Evolutionary conservation across 2,113 vertebrate species (phyloP).

Genomic region (Oncorhynchus masou): DNA sequence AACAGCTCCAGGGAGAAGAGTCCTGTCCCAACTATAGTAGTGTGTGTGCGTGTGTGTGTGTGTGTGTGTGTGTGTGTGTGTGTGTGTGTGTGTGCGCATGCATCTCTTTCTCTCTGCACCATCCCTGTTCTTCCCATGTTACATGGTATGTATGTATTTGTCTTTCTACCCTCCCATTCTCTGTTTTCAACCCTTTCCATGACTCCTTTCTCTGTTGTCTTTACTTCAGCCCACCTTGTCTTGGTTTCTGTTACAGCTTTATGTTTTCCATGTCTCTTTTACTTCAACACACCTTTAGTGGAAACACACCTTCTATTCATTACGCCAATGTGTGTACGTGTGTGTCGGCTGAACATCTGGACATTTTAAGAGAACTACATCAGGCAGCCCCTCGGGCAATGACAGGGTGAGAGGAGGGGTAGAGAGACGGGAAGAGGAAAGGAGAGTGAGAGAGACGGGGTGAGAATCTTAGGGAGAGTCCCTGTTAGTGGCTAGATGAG

Average conservation of each 20-base stretch:
- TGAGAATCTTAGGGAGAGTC: too few relatives aligned
- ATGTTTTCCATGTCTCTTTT: constrained; percentile 4
- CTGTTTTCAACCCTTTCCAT: background rate
- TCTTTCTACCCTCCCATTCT: background rate
- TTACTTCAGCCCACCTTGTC: constrained; percentile 26
- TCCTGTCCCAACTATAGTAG: constrained; percentile 5
- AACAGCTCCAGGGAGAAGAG: constrained; percentile 20
- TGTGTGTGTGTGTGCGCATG: background rate
- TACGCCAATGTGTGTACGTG: background rate
- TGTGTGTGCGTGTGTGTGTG: constrained; percentile 2
- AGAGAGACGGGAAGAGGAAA: constrained; percentile 15
- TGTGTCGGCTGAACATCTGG: constrained; percentile 4
- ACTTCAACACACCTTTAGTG: constrained; percentile 35
- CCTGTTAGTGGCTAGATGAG: too few relatives aligned
- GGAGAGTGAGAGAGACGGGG: constrained; percentile 14
- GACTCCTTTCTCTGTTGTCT: background rate
- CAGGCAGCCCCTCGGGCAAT: constrained; percentile 12
- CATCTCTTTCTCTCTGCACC: too few relatives aligned
- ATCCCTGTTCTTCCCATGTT: too few relatives aligned
- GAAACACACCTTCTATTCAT: constrained; percentile 1
- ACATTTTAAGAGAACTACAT: background rate
- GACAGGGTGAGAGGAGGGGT: constrained; percentile 28
- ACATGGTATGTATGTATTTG: background rate
- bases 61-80: constrained; percentile 27
- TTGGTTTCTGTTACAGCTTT: constrained; percentile 19